Percentiles rank a stretch among this genome's conserved stretches.
phyloP scores from a whole-genome alignment of 2,888 invertebrate genomes.

The Ormia ochracea region DNA sequence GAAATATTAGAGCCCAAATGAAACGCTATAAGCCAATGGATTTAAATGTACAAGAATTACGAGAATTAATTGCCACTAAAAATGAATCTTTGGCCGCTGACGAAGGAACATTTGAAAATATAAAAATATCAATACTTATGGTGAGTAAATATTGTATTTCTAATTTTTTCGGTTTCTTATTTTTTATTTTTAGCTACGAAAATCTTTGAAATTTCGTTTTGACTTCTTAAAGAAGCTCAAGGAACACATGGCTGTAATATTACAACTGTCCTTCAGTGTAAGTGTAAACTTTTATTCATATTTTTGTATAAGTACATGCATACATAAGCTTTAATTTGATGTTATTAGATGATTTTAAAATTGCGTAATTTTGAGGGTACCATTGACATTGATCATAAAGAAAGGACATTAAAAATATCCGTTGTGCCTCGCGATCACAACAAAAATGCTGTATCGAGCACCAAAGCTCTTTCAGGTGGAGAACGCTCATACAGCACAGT shows the following conservation, averaged over 20 bases:
- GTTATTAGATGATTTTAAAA: conserved; percentile 67
- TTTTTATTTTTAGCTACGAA: conserved; percentile 73
- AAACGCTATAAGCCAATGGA: conserved; percentile 69
- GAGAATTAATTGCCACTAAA: conserved; percentile 77
- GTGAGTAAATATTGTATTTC: conserved; percentile 72
- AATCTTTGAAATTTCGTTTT: conserved; percentile 75
- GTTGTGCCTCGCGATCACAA: conserved; percentile 79
- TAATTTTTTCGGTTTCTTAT: too few relatives aligned
- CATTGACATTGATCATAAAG: conserved; percentile 74
- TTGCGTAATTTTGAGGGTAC: conserved; percentile 71
- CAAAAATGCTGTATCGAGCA: conserved; percentile 77
- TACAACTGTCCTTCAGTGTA: conserved; percentile 76
- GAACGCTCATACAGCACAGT: conserved; percentile 97
- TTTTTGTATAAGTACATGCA: neutral
- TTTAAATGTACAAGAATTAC: conserved; percentile 68
- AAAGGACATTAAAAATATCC: conserved; percentile 74
- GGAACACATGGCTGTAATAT: conserved; percentile 77
- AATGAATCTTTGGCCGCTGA: conserved; percentile 66
- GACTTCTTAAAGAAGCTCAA: conserved; percentile 77
- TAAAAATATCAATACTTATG: conserved; percentile 75
- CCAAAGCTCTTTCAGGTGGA: conserved; percentile 91
- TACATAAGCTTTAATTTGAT: neutral
- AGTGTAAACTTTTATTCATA: conserved; percentile 3
- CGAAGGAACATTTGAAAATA: conserved; percentile 56
- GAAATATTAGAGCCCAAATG: conserved; percentile 70